A percentile compares a stretch with the other conserved stretches of the same genome.
Conservation (phyloP, 2,888 invertebrate species). For the Gryllus longicercus region DNA sequence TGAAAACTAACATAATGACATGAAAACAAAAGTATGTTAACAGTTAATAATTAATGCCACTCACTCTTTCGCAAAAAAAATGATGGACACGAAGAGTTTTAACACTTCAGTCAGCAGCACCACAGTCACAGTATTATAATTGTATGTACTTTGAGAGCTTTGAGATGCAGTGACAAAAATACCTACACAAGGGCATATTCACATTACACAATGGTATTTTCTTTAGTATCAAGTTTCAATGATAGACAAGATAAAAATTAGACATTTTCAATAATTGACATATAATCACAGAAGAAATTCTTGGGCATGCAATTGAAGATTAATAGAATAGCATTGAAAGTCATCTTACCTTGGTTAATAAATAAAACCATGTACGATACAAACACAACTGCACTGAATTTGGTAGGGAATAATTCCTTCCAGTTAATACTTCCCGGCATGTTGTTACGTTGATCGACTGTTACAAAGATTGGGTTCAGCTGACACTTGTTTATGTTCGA, state of each 20-base stretch:
- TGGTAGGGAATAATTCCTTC: constrained; percentile 77
- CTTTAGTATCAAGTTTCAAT: too few relatives aligned
- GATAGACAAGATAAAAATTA: too few relatives aligned
- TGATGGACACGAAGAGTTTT: constrained; percentile 70
- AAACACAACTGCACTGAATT: constrained; percentile 75
- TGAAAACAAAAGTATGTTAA: background rate
- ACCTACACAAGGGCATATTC: constrained; percentile 54
- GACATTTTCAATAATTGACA: too few relatives aligned
- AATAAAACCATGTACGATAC: constrained; percentile 82
- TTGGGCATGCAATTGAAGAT: too few relatives aligned
- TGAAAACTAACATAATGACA: background rate
- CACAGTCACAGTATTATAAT: constrained; percentile 83
- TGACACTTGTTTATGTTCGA: too few relatives aligned
- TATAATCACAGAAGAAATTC: too few relatives aligned
- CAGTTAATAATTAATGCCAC: constrained; percentile 40
- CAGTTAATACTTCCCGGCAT: constrained; percentile 28
- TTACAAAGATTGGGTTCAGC: too few relatives aligned
- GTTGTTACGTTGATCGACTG: too few relatives aligned
- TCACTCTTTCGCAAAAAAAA: constrained; percentile 69
- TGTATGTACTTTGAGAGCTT: constrained; percentile 72
- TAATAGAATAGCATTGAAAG: too few relatives aligned
- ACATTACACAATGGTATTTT: too few relatives aligned
- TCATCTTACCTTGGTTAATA: constrained; percentile 78
- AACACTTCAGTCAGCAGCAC: constrained; percentile 84
- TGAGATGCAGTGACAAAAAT: constrained; percentile 89